Conservation (phyloP, 2,113 vertebrate species). For the Tragelaphus buxtoni region DNA sequence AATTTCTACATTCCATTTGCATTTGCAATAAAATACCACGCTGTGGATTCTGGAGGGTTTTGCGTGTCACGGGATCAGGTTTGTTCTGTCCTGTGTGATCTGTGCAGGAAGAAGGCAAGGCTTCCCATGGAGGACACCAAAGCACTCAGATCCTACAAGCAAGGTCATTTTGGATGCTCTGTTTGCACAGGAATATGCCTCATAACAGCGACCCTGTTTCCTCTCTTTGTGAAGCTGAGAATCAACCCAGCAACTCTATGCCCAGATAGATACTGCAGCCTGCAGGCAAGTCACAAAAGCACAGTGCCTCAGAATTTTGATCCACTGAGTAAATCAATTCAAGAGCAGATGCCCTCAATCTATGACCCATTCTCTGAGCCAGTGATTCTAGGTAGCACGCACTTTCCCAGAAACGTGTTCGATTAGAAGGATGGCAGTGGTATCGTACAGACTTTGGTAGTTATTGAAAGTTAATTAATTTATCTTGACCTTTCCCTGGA, state of each 20-base stretch:
- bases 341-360: conserved; percentile 32
- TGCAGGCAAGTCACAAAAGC: background rate
- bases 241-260: background rate
- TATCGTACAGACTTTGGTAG: background rate
- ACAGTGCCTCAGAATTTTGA: conserved; percentile 28
- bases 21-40: conserved; percentile 36
- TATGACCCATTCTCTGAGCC: background rate
- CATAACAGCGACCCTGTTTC: background rate
- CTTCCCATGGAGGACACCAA: background rate
- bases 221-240: background rate
- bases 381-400: background rate
- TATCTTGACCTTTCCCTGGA: conserved; percentile 44
- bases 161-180: conserved; percentile 11
- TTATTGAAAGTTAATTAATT: conserved; percentile 72
- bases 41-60: background rate
- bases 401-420: conserved; percentile 19
- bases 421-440: conserved; percentile 38
- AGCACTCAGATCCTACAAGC: background rate
- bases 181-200: background rate
- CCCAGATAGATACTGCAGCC: background rate
- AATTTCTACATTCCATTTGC: conserved; percentile 53
- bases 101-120: background rate
- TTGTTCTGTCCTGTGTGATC: conserved; percentile 29
- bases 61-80: background rate
- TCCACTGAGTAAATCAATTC: conserved; percentile 50